Evolutionary conservation across 2,113 vertebrate genomes (phyloP).

Genomic region (Festucalex cinctus): DNA sequence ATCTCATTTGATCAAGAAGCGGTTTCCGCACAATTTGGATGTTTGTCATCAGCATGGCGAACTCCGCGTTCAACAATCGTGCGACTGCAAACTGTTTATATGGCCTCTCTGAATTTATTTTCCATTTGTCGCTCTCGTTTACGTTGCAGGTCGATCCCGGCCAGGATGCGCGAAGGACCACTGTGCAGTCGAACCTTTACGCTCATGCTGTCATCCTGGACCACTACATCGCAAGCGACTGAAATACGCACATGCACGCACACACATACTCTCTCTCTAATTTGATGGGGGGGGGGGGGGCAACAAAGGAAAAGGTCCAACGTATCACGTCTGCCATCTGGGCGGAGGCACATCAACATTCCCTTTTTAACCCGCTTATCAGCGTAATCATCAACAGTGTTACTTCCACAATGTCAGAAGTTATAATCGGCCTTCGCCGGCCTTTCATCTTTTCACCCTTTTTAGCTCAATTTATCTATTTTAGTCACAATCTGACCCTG

Average conservation of each 20-base stretch:
- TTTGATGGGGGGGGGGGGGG: conserved; percentile 25
- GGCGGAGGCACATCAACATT: conserved; percentile 38
- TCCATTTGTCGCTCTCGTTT: not conserved
- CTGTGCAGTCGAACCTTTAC: conserved; percentile 76
- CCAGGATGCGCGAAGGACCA: conserved; percentile 70
- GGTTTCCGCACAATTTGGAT: too few species aligned
- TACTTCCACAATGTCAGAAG: conserved; percentile 1
- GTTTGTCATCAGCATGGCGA: too few species aligned
- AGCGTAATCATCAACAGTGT: not conserved
- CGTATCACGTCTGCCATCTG: conserved; percentile 56
- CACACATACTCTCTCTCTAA: conserved; percentile 45
- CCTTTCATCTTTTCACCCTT: conserved; percentile 3
- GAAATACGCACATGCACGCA: conserved; percentile 36
- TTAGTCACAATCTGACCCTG: not conserved
- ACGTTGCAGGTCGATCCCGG: conserved; percentile 72
- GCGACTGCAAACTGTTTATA: too few species aligned
- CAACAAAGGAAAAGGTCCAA: not conserved
- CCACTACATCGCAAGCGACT: conserved; percentile 71
- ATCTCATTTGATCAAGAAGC: too few species aligned
- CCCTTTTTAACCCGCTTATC: not conserved
- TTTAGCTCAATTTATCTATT: conserved; percentile 1
- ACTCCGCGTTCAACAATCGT: too few species aligned
- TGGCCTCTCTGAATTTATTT: too few species aligned
- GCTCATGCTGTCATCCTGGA: conserved; percentile 80
- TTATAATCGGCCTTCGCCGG: not conserved